phyloP scores from a whole-genome alignment of 2,888 invertebrate species.

The Cheilosia impressa region DNA sequence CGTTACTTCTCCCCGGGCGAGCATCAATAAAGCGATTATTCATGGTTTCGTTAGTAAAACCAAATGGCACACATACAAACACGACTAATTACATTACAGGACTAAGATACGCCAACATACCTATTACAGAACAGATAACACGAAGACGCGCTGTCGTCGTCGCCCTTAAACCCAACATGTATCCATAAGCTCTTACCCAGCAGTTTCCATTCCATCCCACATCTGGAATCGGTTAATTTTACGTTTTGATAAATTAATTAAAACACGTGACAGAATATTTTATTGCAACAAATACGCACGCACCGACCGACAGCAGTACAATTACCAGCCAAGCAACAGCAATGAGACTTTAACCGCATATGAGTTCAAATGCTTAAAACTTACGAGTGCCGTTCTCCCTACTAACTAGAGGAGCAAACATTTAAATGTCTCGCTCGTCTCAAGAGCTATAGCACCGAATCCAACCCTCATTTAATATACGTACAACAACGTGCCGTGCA shows the following conservation, averaged over 20 bases:
- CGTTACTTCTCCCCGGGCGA: conserved; percentile 14
- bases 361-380: conserved; percentile 54
- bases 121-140: not conserved
- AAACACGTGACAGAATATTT: conserved; percentile 68
- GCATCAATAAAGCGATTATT: conserved; percentile 55
- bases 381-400: conserved; percentile 35
- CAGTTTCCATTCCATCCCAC: conserved; percentile 33
- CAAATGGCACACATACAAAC: conserved; percentile 46
- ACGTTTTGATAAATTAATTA: conserved; percentile 74
- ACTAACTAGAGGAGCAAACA: conserved; percentile 34
- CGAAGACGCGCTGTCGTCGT: not conserved
- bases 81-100: conserved; percentile 45
- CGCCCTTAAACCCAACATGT: conserved; percentile 4
- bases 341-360: conserved; percentile 58
- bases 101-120: conserved; percentile 1
- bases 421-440: conserved; percentile 53
- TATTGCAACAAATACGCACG: conserved; percentile 51
- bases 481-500: not conserved
- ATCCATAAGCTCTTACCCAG: conserved; percentile 23
- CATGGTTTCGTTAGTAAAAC: conserved; percentile 46
- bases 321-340: conserved; percentile 42
- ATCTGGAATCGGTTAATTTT: conserved; percentile 69
- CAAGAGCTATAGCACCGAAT: conserved; percentile 26
- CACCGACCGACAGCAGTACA: conserved; percentile 41
- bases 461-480: conserved; percentile 6